phyloP scores from a whole-genome alignment of 2,113 vertebrate species.

The Mus pahari region DNA sequence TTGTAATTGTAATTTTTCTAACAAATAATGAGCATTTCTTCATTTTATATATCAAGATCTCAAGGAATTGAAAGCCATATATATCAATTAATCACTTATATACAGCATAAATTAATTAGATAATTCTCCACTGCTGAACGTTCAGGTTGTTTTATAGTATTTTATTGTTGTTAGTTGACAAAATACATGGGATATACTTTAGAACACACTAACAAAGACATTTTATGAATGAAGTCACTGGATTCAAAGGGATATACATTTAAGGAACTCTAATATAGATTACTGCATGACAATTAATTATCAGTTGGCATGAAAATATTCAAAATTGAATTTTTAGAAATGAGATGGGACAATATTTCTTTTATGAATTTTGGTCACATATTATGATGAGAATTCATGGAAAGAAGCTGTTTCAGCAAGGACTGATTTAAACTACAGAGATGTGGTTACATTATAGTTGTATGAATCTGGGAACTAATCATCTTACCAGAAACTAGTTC shows the following conservation, averaged over 20 bases:
- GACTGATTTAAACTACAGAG: no score
- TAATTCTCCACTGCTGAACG: neutral
- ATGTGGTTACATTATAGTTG: no score
- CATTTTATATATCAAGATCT: neutral
- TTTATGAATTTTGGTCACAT: neutral
- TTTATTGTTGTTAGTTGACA: neutral
- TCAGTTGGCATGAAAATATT: neutral
- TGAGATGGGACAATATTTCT: neutral
- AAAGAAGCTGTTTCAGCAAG: no score
- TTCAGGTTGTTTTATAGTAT: neutral
- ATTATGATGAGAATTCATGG: neutral
- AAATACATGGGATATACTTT: neutral
- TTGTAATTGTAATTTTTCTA: constrained; percentile 25
- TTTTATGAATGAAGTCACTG: neutral
- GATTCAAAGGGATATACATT: neutral
- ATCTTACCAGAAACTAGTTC: no score
- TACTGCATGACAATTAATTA: neutral
- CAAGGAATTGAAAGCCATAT: constrained; percentile 3
- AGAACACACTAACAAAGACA: neutral
- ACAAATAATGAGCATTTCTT: neutral
- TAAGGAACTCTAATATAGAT: no score
- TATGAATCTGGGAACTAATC: no score
- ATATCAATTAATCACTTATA: neutral
- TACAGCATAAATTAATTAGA: neutral
- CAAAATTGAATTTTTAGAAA: neutral